A percentile compares a stretch with the other conserved stretches of the same genome.
Conservation (phyloP, 2,888 invertebrate species). For the Rhagium mordax region DNA sequence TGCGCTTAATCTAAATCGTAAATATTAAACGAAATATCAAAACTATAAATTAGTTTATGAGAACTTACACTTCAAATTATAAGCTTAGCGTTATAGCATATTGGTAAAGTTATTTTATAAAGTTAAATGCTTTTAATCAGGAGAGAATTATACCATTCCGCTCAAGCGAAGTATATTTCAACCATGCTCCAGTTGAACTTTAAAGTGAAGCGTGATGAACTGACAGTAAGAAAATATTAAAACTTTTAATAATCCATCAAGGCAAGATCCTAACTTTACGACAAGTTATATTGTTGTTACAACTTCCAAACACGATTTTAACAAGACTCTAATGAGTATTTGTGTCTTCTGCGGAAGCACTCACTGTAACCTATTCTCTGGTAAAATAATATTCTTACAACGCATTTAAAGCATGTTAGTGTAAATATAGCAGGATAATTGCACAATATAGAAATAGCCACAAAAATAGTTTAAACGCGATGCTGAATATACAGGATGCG, state of each 20-base stretch:
- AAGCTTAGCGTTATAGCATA: constrained; percentile 11
- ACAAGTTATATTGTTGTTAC: constrained; percentile 53
- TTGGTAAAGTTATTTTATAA: constrained; percentile 21
- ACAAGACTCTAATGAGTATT: constrained; percentile 45
- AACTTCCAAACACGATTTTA: constrained; percentile 43
- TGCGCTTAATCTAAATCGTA: not conserved
- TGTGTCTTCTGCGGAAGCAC: constrained; percentile 23
- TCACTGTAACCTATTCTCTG: not conserved
- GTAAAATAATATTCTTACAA: no score
- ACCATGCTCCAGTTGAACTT: constrained; percentile 23
- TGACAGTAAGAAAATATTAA: constrained; percentile 50
- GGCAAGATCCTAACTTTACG: constrained; percentile 42
- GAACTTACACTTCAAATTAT: constrained; percentile 27
- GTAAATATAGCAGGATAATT: no score
- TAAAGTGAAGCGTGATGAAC: constrained; percentile 41
- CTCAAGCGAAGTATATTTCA: constrained; percentile 26
- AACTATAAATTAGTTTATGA: constrained; percentile 39
- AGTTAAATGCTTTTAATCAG: constrained; percentile 42
- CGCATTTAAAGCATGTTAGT: no score
- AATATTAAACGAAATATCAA: not conserved
- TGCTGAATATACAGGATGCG: no score
- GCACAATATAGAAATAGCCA: no score
- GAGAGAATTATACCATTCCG: constrained; percentile 43
- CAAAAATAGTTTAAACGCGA: no score
- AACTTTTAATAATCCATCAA: constrained; percentile 55